Evolutionary conservation across 2,797 vertebrate species (phyloP), one percentile per base, ranked within the genome.

Genomic region (Danio tinwini): DNA sequence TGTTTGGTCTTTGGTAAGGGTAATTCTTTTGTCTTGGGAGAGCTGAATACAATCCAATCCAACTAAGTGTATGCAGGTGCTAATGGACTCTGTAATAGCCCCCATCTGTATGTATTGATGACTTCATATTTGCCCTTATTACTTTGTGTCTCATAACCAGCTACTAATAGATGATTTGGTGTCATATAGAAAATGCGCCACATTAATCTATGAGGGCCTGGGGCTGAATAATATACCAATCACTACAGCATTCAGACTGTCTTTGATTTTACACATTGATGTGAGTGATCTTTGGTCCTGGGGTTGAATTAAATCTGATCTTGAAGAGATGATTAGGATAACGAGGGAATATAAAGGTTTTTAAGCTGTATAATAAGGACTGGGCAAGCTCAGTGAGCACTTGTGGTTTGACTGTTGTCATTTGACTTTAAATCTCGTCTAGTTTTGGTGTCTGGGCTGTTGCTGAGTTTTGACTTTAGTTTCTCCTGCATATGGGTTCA

Each of bases 321-420:
- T 21, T 74, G n/a, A 76, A 76, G 42, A 72, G 12, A 73, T 61
- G 14, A 17, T 13, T 55, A 0, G 53, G 45, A 61, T 76, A 16
- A 40, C 19, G 49, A 58, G 17, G 17, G 42, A 74, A 81, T 80
- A 58, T 80, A 75, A 52, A 65, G 37, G n/a, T 14, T 68, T 68
- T 12, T 7, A 7, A 58, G 17, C 17, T n/a, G 9, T 42, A 19
- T 42, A 29, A 19, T 42, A 1, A 42, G 5, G 64, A 50, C 37
- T 10, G 47, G 62, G 50, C 5, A 61, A 49, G 14, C 76, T 88
- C 80, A 87, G 90, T 90, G 86, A 89, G 89, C 85, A 68, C 10
- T 70, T 45, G 55, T 63, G n/a, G 5, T 45, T 67, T 68, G 47
- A 5, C 4, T 45, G 2, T 6, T 56, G 9, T 55, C 4, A 9